phyloP scores from a whole-genome alignment of 1,140 invertebrate genomes.

The Caenorhabditis latens region DNA sequence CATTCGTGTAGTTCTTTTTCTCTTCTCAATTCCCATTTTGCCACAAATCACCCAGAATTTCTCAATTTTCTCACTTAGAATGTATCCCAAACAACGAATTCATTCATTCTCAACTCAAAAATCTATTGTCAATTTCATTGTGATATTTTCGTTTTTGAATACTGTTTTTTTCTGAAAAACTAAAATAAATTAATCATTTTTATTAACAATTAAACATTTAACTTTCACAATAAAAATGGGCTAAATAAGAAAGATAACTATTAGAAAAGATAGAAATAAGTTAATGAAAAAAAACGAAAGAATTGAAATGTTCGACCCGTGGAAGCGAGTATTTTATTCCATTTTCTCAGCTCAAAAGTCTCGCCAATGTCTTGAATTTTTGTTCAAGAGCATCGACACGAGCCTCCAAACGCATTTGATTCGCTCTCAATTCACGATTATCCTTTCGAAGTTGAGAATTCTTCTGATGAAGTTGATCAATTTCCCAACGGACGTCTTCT shows the following conservation, averaged over 20 bases:
- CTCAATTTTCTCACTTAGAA: constrained; percentile 5
- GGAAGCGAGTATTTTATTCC: not conserved
- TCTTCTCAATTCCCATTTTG: not conserved
- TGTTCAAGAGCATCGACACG: constrained; percentile 73
- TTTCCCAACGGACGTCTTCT: constrained; percentile 75
- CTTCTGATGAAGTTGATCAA: constrained; percentile 75
- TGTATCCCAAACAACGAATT: constrained; percentile 21
- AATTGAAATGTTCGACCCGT: not conserved
- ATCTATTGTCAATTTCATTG: not conserved
- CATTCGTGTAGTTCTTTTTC: constrained; percentile 13
- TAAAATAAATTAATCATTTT: constrained; percentile 14
- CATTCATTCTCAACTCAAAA: not conserved
- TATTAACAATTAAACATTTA: not conserved
- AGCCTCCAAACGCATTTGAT: constrained; percentile 71
- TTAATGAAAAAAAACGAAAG: constrained; percentile 11
- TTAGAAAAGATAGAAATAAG: not conserved
- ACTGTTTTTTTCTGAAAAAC: not conserved
- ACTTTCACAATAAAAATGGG: not conserved
- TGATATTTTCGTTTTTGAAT: not conserved
- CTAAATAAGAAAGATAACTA: not conserved
- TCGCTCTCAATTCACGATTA: constrained; percentile 73
- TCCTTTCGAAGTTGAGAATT: constrained; percentile 75
- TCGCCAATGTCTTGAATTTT: constrained; percentile 76
- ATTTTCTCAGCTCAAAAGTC: constrained; percentile 71
- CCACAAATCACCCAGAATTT: not conserved